Percentiles rank a stretch among this genome's conserved stretches.
These are phyloP conservation scores for Stegastes partitus DNA, from an alignment of 2,113 vertebrate species.

Conservation along the genomic window DNA sequence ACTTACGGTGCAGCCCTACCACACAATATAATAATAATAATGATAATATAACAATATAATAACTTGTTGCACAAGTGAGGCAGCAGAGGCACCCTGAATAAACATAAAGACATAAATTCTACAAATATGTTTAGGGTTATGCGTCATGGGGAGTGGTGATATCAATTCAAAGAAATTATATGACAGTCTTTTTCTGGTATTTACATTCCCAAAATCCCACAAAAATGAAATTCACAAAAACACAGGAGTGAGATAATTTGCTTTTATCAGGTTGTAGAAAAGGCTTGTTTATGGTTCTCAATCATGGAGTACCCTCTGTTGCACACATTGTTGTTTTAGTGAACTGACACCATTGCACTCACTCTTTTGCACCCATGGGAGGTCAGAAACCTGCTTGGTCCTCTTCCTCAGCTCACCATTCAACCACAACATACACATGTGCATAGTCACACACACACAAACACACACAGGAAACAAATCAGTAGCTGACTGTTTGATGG, in stretches of 20 bases:
- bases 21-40: no score
- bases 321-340: constrained; percentile 50
- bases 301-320: constrained; percentile 16
- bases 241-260: no score
- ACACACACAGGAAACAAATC: constrained; percentile 61
- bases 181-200: no score
- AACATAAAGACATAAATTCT: no score
- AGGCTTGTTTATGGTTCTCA: constrained; percentile 8
- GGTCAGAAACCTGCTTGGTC: constrained; percentile 52
- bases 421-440: constrained; percentile 40
- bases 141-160: no score
- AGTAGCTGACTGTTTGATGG: constrained; percentile 72
- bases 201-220: no score
- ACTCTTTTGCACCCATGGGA: constrained; percentile 46
- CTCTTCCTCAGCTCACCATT: constrained; percentile 29
- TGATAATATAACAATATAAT: no score
- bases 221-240: no score
- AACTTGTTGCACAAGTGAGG: no score
- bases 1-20: not conserved
- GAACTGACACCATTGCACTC: constrained; percentile 54
- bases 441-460: constrained; percentile 34
- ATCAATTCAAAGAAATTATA: no score
- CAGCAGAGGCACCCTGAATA: no score
- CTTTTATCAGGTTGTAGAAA: constrained; percentile 5
- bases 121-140: no score